Conservation (phyloP, 1,140 invertebrate genomes). For the Ceratoteleas bidentatus region DNA sequence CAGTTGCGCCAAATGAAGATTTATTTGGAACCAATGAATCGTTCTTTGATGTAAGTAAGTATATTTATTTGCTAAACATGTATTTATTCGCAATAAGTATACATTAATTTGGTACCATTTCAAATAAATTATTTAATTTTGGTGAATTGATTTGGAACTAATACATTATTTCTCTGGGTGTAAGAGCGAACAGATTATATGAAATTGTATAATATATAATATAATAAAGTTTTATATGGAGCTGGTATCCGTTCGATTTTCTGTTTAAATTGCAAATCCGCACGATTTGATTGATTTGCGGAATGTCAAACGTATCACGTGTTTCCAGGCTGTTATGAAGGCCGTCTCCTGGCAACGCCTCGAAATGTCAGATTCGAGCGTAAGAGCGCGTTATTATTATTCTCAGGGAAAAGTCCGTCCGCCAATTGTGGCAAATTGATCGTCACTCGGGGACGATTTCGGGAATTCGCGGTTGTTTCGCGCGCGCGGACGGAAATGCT, state of each 20-base stretch:
- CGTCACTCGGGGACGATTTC: background rate
- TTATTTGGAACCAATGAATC: too few relatives aligned
- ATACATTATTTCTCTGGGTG: too few relatives aligned
- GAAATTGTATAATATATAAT: conserved; percentile 15
- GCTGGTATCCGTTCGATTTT: background rate
- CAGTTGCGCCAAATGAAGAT: too few relatives aligned
- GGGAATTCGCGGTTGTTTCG: background rate
- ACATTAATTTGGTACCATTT: too few relatives aligned
- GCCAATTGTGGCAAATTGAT: background rate
- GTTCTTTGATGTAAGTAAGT: too few relatives aligned
- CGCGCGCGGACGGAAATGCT: conserved; percentile 15
- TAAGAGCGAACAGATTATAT: too few relatives aligned
- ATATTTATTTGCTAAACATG: too few relatives aligned
- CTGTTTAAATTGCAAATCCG: background rate
- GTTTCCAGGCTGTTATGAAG: conserved; percentile 29
- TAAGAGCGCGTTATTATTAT: conserved; percentile 1
- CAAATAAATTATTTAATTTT: too few relatives aligned
- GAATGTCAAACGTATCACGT: conserved; percentile 7
- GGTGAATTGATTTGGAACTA: too few relatives aligned
- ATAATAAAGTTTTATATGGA: conserved; percentile 18
- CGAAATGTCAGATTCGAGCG: conserved; percentile 39
- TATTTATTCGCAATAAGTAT: too few relatives aligned
- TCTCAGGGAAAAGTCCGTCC: background rate
- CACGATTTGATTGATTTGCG: background rate
- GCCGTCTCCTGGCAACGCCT: conserved; percentile 33